A percentile compares a stretch with the other conserved stretches of the same genome.
phyloP scores from a whole-genome alignment of 1,140 invertebrate genomes.

The Drosophila nigromelanica region DNA sequence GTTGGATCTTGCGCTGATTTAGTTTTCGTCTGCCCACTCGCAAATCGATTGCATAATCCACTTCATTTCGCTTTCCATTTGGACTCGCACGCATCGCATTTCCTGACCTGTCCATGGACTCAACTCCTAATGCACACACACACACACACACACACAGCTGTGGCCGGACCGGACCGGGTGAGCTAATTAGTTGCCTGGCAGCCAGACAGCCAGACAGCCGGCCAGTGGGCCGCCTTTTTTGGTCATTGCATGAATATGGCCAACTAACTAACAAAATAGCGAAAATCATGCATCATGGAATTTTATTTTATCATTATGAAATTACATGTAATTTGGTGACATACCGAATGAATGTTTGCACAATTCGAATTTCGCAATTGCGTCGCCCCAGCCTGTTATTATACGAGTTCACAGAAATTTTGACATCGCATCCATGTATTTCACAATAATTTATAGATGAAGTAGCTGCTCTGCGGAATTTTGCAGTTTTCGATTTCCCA shows the following conservation, averaged over 20 bases:
- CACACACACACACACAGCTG: background rate
- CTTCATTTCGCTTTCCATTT: slow-evolving; percentile 29
- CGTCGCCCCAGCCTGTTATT: background rate
- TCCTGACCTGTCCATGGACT: slow-evolving; percentile 29
- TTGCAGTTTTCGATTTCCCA: too few species aligned
- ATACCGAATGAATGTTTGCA: slow-evolving; percentile 22
- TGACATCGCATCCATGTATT: background rate
- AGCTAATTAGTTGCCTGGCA: slow-evolving; percentile 35
- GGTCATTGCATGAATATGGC: slow-evolving; percentile 14
- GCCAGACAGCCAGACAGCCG: background rate
- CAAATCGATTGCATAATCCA: slow-evolving; percentile 50
- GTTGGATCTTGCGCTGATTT: slow-evolving; percentile 44
- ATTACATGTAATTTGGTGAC: slow-evolving; percentile 32
- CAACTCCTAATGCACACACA: background rate
- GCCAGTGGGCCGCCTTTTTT: slow-evolving; percentile 28
- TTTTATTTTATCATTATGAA: slow-evolving; percentile 42
- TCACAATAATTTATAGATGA: background rate
- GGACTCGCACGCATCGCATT: slow-evolving; percentile 38
- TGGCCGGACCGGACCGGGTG: background rate
- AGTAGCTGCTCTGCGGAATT: too few species aligned
- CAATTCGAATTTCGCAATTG: slow-evolving; percentile 24
- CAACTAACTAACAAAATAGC: background rate
- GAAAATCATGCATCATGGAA: slow-evolving; percentile 19
- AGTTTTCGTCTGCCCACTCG: slow-evolving; percentile 47
- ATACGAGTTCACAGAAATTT: too few species aligned